Evolutionary conservation across 1,140 invertebrate genomes (phyloP).

Genomic region (Drosophila biarmipes): DNA sequence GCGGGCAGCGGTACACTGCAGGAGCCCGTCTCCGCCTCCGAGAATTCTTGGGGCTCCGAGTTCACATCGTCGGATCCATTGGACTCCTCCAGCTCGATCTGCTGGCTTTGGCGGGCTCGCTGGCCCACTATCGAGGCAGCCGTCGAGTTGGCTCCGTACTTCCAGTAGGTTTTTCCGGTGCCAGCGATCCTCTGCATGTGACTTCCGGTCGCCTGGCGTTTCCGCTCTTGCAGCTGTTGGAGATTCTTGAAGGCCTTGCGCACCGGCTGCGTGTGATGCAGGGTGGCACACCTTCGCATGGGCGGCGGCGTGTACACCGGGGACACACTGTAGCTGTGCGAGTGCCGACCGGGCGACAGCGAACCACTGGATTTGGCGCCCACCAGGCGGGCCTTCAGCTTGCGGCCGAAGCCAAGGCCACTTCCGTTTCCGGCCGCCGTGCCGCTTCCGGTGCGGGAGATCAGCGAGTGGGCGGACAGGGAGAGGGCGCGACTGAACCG

Average conservation of each 20-base stretch:
- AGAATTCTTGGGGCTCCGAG: constrained; percentile 46
- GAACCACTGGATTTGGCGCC: constrained; percentile 69
- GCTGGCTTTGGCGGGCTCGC: constrained; percentile 51
- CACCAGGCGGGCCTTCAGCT: constrained; percentile 67
- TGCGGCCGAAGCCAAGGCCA: constrained; percentile 58
- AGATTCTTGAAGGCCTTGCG: constrained; percentile 76
- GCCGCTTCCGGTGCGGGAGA: constrained; percentile 37
- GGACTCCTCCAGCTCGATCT: constrained; percentile 60
- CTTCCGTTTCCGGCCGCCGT: constrained; percentile 11
- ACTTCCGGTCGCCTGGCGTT: constrained; percentile 42
- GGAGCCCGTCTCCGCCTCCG: constrained; percentile 71
- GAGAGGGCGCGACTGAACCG: constrained; percentile 76
- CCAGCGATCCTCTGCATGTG: constrained; percentile 67
- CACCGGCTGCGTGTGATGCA: constrained; percentile 73
- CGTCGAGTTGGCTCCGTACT: constrained; percentile 77
- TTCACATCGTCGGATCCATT: constrained; percentile 63
- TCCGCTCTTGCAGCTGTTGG: constrained; percentile 71
- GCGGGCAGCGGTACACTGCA: constrained; percentile 76
- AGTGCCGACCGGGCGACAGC: constrained; percentile 64
- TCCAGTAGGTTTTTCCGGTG: constrained; percentile 78
- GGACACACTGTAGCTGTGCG: constrained; percentile 73
- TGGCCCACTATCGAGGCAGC: constrained; percentile 77
- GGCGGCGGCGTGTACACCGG: constrained; percentile 79
- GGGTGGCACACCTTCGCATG: constrained; percentile 72
- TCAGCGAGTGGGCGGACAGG: constrained; percentile 74